A percentile compares a stretch with the other conserved stretches of the same genome.
phyloP scores from a whole-genome alignment of 1,140 invertebrate species.

The Leptonema lineaticorne region DNA sequence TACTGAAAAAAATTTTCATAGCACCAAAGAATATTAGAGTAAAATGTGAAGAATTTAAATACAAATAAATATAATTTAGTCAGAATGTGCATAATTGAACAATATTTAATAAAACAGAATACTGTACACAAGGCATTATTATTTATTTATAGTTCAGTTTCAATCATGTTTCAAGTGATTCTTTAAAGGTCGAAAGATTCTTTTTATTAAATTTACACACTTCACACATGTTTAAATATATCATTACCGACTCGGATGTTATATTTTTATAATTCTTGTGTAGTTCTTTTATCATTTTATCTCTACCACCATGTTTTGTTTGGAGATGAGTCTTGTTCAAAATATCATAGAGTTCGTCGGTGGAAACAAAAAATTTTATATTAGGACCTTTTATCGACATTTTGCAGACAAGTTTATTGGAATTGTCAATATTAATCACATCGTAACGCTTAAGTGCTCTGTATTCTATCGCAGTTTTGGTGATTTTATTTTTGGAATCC shows the following conservation, averaged over 20 bases:
- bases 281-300: neutral
- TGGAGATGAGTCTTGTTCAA: neutral
- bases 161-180: too few relatives aligned
- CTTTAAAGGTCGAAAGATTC: too few relatives aligned
- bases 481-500: too few relatives aligned
- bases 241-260: neutral
- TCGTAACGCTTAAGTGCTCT: neutral
- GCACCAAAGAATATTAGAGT: too few relatives aligned
- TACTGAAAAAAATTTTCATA: too few relatives aligned
- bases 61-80: too few relatives aligned
- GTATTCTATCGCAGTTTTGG: neutral
- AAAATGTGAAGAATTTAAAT: too few relatives aligned
- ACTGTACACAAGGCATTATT: too few relatives aligned
- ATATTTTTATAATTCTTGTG: neutral
- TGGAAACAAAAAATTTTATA: neutral
- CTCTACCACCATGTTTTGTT: neutral
- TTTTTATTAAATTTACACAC: neutral
- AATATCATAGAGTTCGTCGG: neutral
- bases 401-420: neutral
- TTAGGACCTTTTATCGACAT: neutral
- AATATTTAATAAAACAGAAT: too few relatives aligned
- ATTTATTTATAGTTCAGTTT: too few relatives aligned
- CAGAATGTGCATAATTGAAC: too few relatives aligned
- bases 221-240: neutral
- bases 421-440: neutral